Conservation (phyloP, 2,888 invertebrate species). For the Drosophila cracens region DNA sequence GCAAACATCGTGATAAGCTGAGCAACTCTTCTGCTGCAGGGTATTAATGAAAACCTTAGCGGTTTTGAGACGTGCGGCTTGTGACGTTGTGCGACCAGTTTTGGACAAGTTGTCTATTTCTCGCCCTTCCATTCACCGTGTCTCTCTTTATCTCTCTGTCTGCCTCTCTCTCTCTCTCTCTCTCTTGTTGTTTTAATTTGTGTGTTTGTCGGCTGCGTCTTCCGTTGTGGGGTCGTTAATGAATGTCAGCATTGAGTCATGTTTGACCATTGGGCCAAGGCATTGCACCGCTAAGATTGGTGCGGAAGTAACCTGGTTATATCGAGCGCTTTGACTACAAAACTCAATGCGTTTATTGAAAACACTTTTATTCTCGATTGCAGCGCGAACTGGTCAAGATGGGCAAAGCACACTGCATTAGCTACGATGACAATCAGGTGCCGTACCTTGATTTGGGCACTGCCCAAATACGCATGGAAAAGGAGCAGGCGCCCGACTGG, state of each 20-base stretch:
- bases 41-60: slow-evolving; percentile 38
- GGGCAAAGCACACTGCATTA: slow-evolving; percentile 82
- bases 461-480: slow-evolving; percentile 87
- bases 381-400: slow-evolving; percentile 64
- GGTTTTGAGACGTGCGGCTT: slow-evolving; percentile 37
- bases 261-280: slow-evolving; percentile 61
- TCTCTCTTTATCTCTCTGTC: slow-evolving; percentile 2
- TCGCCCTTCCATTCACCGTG: slow-evolving; percentile 19
- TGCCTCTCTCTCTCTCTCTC: not conserved
- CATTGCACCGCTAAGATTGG: slow-evolving; percentile 63
- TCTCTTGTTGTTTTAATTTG: slow-evolving; percentile 20
- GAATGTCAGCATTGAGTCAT: slow-evolving; percentile 74
- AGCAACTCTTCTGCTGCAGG: slow-evolving; percentile 29
- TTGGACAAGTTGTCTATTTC: slow-evolving; percentile 57
- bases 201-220: slow-evolving; percentile 45
- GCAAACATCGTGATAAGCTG: not conserved
- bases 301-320: slow-evolving; percentile 73
- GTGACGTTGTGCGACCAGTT: slow-evolving; percentile 70
- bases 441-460: slow-evolving; percentile 88
- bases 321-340: slow-evolving; percentile 47
- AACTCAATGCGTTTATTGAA: slow-evolving; percentile 37
- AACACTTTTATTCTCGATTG: slow-evolving; percentile 62
- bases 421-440: slow-evolving; percentile 86
- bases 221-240: slow-evolving; percentile 58
- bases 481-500: slow-evolving; percentile 86